Evolutionary conservation across 2,797 vertebrate genomes (phyloP).

Genomic region (Darevskia nairensis): DNA sequence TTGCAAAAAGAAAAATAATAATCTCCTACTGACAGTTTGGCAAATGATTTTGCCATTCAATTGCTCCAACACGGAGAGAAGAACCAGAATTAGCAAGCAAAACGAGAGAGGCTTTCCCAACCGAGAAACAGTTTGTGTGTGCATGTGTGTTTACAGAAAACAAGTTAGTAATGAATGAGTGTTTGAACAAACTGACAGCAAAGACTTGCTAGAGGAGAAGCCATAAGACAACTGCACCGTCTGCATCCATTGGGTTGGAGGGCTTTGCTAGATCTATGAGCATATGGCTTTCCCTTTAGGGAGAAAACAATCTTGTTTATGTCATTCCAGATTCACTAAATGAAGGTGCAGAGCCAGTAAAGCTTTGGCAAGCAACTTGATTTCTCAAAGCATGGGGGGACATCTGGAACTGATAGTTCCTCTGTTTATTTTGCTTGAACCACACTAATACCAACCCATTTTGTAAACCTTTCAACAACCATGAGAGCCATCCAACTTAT

Average conservation of each 20-base stretch:
- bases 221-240: not conserved
- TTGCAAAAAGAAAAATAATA: not conserved
- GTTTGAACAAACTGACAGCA: conserved; percentile 25
- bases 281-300: conserved; percentile 28
- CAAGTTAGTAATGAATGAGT: conserved; percentile 34
- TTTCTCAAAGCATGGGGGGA: conserved; percentile 17
- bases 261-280: not conserved
- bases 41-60: not conserved
- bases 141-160: conserved; percentile 15
- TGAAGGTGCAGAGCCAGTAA: conserved; percentile 18
- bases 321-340: conserved; percentile 23
- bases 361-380: conserved; percentile 13
- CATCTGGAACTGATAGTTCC: conserved; percentile 42
- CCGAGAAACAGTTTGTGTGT: not conserved
- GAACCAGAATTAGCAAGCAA: conserved; percentile 16
- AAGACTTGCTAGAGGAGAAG: conserved; percentile 5
- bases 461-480: conserved; percentile 22
- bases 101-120: not conserved
- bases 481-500: conserved; percentile 1
- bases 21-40: not conserved
- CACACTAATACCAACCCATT: conserved; percentile 20
- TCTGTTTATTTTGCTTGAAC: conserved; percentile 9
- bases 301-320: conserved; percentile 32
- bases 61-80: not conserved
- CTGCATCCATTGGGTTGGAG: conserved; percentile 1